Percentiles rank a stretch among this genome's conserved stretches.
Evolutionary conservation across 2,888 invertebrate genomes (phyloP).

Genomic region (Palloptera scutellata): DNA sequence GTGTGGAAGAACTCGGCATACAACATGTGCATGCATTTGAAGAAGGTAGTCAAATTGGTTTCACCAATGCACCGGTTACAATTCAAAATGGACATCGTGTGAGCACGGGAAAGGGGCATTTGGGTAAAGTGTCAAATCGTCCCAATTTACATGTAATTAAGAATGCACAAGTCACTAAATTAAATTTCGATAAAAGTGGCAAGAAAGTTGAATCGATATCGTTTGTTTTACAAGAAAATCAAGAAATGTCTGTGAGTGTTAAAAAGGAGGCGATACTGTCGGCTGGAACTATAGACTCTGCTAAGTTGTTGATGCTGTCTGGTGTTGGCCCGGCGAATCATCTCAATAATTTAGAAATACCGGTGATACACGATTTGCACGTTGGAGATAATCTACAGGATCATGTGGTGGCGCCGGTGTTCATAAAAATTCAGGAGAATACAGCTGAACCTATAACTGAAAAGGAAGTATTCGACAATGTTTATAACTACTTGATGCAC

Average conservation of each 20-base stretch:
- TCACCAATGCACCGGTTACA: constrained; percentile 65
- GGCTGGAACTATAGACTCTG: constrained; percentile 57
- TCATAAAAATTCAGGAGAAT: constrained; percentile 60
- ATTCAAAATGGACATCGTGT: constrained; percentile 73
- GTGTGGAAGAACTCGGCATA: constrained; percentile 65
- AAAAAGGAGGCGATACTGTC: constrained; percentile 56
- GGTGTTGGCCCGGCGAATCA: constrained; percentile 56
- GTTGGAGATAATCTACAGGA: constrained; percentile 83
- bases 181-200: constrained; percentile 65
- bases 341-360: constrained; percentile 45
- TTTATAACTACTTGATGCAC: constrained; percentile 65
- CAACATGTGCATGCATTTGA: constrained; percentile 58
- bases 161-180: constrained; percentile 67
- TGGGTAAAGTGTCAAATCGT: constrained; percentile 66
- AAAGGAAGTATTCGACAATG: constrained; percentile 49
- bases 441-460: constrained; percentile 40
- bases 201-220: constrained; percentile 65
- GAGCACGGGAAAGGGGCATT: constrained; percentile 77
- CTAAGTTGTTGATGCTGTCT: constrained; percentile 59
- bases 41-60: constrained; percentile 65
- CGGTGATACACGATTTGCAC: constrained; percentile 46
- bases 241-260: constrained; percentile 43
- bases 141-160: constrained; percentile 70
- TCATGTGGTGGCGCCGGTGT: constrained; percentile 70
- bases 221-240: constrained; percentile 65